Base-by-base conservation (phyloP, 1,140 invertebrate genomes). In the Diachasmimorpha longicaudata region DNA sequence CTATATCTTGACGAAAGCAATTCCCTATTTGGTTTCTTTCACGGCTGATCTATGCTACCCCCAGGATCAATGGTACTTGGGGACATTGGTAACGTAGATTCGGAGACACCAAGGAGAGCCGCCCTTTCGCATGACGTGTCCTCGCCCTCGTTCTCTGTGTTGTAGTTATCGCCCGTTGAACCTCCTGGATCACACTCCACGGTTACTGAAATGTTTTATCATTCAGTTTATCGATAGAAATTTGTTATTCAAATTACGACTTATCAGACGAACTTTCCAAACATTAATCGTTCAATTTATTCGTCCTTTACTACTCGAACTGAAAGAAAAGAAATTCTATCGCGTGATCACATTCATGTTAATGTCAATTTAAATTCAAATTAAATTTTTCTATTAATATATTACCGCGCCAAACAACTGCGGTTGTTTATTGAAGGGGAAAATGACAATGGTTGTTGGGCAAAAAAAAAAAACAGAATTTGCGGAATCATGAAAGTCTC, bases 51-150 rank as follows among this genome's bases (percentile, higher is more conserved):
- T 19, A 66, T 66, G 42, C 70, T 76, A 37, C 74, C 75, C 76
- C 81, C 25, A 80, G 83, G 19, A 77, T 81, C 75, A 81, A 71
- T 76, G n/a, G 74, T 67, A 37, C 82, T 83, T 63, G 85, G 83
- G 0, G 81, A 79, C 68, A 84, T 81, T 55, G 82, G 84, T 19
- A 83, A 79, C 66, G 84, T 82, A 68, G 83, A 82, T 44, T 80
- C 80, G 37, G 80, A 76, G 19, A 76, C 77, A 46, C 82, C 81
- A 10, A 86, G 81, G 36, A 86, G 72, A 0, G 84, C 84, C 19
- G 81, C 84, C 71, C 84, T 83, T 69, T 86, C 85, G 77, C 82
- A 82, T n/a, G 81, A 85, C 10, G 83, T 84, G 14, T 83, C 84
- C 66, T 86, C 83, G 25, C 82, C 81, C 16, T 86, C 85, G 48